Base-by-base conservation (phyloP, 2,113 vertebrate species). In the Phaethornis superciliosus region DNA sequence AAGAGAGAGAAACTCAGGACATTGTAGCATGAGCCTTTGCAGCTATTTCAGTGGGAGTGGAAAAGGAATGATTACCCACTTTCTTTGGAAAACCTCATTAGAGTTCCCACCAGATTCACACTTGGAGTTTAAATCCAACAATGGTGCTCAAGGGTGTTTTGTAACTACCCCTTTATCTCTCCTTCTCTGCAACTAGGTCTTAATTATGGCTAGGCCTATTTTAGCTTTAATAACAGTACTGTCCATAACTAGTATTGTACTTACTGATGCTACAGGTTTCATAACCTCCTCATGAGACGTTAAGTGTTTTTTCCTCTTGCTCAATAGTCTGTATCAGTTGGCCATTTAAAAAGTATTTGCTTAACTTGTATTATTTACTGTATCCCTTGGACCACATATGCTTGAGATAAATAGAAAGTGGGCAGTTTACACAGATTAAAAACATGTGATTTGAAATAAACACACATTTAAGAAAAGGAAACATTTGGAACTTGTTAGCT, bases 401-500 rank as follows among this genome's bases (percentile, higher is more conserved):
- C 51, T 94, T 85, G 88, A 95, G 96, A 93, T 97, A 96, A 97
- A 94, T 94, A 98, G 96, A 95, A 96, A 85, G 55, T 64, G 85
- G 85, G 44, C 87, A 95, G 68, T 96, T 97, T 92, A 74, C 62
- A 67, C 49, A 92, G 88, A 98, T 98, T 95, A 82, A 89, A 97
- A 97, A 67, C 96, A 95, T 44, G 87, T 95, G 97, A 97, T 96
- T 97, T 79, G 95, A 97, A 97, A 94, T 83, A 97, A 98, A 97
- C 75, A 94, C 89, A 62, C 85, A 52, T 97, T 96, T 95, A 91
- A 95, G 87, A 81, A 94, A 96, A 93, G 79, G 92, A 93, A 96
- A 93, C 97, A 97, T 97, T 97, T 98, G 97, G 96, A 97, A 96
- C 92, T 96, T 95, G 94, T 97, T 97, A 97, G 71, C 65, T 96